A percentile compares a stretch with the other conserved stretches of the same genome.
phyloP scores from a whole-genome alignment of 2,888 invertebrate species.

The Hipparchia semele region DNA sequence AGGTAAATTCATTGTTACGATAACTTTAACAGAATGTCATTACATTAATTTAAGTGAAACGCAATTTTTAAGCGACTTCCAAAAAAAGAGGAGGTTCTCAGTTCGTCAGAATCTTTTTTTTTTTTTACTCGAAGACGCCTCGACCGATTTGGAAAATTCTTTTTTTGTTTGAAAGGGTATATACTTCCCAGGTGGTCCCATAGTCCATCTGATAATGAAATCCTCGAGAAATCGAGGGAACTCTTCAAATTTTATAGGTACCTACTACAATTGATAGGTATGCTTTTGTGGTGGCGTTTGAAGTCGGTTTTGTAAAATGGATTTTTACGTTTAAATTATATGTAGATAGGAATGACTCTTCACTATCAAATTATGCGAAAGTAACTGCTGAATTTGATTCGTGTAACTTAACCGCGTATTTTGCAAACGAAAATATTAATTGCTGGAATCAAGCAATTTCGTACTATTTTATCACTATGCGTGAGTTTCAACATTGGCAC shows the following conservation, averaged over 20 bases:
- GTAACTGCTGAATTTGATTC: slow-evolving; percentile 35
- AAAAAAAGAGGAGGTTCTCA: too few relatives aligned
- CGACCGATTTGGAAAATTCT: too few relatives aligned
- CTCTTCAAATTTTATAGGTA: too few relatives aligned
- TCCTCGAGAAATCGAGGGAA: too few relatives aligned
- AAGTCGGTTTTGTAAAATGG: too few relatives aligned
- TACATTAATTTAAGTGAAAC: slow-evolving; percentile 15
- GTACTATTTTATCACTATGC: slow-evolving; percentile 30
- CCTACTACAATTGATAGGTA: too few relatives aligned
- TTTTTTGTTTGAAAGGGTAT: too few relatives aligned
- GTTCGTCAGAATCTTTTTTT: too few relatives aligned
- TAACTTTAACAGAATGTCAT: neutral
- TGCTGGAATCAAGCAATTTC: slow-evolving; percentile 29
- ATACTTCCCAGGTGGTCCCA: too few relatives aligned
- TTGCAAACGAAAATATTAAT: slow-evolving; percentile 32
- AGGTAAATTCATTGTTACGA: neutral
- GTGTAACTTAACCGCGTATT: slow-evolving; percentile 29
- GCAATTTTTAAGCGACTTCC: neutral
- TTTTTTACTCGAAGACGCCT: too few relatives aligned
- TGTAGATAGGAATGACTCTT: slow-evolving; percentile 10
- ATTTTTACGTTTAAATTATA: neutral
- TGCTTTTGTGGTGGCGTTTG: too few relatives aligned
- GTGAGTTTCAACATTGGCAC: slow-evolving; percentile 32
- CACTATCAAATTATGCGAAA: slow-evolving; percentile 28
- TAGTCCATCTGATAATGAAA: too few relatives aligned